These are phyloP conservation scores for Gambusia affinis DNA, from an alignment of 2,113 vertebrate species.

Conservation along the genomic window DNA sequence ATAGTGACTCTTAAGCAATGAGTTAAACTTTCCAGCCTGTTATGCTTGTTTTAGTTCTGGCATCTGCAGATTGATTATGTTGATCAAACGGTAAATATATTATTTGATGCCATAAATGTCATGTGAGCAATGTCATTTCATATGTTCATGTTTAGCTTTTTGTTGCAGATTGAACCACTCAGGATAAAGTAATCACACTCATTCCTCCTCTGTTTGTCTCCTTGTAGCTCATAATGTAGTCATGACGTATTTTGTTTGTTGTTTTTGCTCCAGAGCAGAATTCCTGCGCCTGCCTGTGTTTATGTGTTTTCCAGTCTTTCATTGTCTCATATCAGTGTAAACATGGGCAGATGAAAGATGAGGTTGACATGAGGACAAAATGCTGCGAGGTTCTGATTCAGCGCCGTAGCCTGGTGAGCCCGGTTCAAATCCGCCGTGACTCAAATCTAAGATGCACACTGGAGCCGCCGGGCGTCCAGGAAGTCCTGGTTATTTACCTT, in stretches of 20 bases:
- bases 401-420: slow-evolving; percentile 22
- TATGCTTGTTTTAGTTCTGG: too few relatives aligned
- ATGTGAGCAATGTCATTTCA: too few relatives aligned
- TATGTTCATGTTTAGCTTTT: too few relatives aligned
- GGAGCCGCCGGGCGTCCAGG: slow-evolving; percentile 16
- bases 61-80: too few relatives aligned
- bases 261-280: neutral
- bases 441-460: slow-evolving; percentile 26
- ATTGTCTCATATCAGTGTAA: slow-evolving; percentile 2
- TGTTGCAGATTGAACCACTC: too few relatives aligned
- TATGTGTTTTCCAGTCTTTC: slow-evolving; percentile 6
- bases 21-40: too few relatives aligned
- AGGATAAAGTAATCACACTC: neutral
- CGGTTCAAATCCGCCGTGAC: slow-evolving; percentile 30
- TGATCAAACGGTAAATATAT: too few relatives aligned
- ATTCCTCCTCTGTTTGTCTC: too few relatives aligned
- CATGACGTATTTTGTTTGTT: neutral
- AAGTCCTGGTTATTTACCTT: slow-evolving; percentile 22
- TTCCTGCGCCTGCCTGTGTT: neutral
- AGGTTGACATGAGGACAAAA: neutral
- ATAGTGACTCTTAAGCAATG: too few relatives aligned
- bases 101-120: too few relatives aligned
- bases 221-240: neutral
- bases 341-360: neutral
- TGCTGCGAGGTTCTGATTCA: slow-evolving; percentile 23